These are phyloP conservation scores for Anolis carolinensis DNA, from an alignment of 2,113 vertebrate species.

Conservation along the genomic window DNA sequence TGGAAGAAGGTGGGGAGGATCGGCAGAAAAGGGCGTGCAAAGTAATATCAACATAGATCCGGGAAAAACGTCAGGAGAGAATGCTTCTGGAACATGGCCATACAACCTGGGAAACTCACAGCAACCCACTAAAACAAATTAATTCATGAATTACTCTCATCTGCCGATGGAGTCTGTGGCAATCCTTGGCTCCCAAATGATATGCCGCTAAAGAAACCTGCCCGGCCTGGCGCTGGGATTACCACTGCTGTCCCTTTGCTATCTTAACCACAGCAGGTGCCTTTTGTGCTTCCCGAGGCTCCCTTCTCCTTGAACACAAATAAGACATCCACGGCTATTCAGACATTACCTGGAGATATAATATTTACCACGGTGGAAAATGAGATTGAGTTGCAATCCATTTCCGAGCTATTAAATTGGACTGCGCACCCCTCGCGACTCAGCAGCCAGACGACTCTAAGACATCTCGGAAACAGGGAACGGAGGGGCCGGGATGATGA, in stretches of 20 bases:
- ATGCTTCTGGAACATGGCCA: too few species aligned
- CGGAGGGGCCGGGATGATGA: neutral
- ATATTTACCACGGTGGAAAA: conserved; percentile 43
- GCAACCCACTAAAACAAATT: too few species aligned
- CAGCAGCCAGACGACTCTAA: conserved; percentile 23
- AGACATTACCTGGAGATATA: conserved; percentile 47
- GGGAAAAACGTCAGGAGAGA: too few species aligned
- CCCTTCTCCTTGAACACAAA: conserved; percentile 1
- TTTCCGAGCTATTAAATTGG: conserved; percentile 40
- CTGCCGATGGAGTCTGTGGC: too few species aligned
- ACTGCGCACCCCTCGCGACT: neutral
- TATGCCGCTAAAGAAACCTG: too few species aligned
- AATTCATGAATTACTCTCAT: too few species aligned
- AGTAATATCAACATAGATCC: too few species aligned
- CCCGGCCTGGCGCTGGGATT: neutral
- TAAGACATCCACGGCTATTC: accelerated
- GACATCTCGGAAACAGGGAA: conserved; percentile 52
- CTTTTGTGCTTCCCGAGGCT: neutral
- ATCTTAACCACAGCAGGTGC: neutral
- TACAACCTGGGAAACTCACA: too few species aligned
- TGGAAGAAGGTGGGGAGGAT: too few species aligned
- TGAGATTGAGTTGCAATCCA: conserved; percentile 42
- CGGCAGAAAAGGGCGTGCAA: too few species aligned
- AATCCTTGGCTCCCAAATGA: too few species aligned
- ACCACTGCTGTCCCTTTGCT: neutral